Evolutionary conservation across 2,797 vertebrate species (phyloP), one percentile per base, ranked within the genome.

Genomic region (Halcyon chelicuti): DNA sequence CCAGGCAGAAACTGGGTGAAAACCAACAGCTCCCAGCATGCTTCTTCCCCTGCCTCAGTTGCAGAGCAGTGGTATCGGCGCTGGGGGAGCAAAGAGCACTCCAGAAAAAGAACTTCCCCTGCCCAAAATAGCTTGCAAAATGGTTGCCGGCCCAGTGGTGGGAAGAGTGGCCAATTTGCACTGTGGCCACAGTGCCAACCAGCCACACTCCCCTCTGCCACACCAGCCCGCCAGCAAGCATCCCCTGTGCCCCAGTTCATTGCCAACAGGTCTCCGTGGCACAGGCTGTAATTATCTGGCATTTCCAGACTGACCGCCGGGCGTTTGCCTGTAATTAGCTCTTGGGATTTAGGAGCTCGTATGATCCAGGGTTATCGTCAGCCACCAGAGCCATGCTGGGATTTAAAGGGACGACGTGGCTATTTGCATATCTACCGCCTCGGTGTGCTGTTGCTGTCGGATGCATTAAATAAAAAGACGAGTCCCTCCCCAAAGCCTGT

Each of bases 191-290:
- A 12, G 29, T 6, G 14, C 28, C 44, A 44, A 42, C 29, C 23
- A 16, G 4, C 44, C 21, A 0, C 7, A 0, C 4, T 26, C 7
- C 46, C 22, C 3, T 0, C 21, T 3, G 3, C 39, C 20, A 2
- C 2, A 1, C 63, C 42, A n/a, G 42, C 17, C 20, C 4, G 26
- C n/a, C 78, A 54, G 39, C 35, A 12, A 52, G 57, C 13, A 28
- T 11, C 12, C 12, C 1, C 4, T 0, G 37, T 71, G 68, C 68
- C 57, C 67, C 60, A 44, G 0, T 57, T 85, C 61, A 49, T 15
- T 39, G 12, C 37, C 75, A 22, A 4, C 74, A 89, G 71, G 40
- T 87, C 87, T 65, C 21, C 1, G 3, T 23, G 49, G 42, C 60
- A 67, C 47, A 70, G 57, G 46, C 62, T 73, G 58, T n/a, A 52